These are phyloP conservation scores for Pangasius sanitwongsei DNA, from an alignment of 2,797 vertebrate species.

Conservation along the genomic window DNA sequence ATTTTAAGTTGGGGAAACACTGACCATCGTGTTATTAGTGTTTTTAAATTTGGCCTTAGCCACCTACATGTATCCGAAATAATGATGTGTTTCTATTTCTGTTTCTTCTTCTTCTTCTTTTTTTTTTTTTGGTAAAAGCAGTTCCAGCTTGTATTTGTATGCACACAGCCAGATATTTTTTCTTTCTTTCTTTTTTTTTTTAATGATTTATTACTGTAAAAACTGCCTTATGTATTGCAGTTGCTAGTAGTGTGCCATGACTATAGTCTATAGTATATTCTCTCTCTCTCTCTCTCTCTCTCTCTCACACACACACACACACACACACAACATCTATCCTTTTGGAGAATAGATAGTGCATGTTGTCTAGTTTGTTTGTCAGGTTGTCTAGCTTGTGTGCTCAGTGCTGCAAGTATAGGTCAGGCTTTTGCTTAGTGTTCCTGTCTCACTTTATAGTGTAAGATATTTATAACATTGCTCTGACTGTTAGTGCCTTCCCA, in stretches of 20 bases:
- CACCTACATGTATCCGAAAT: constrained; percentile 35
- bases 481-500: constrained; percentile 25
- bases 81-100: constrained; percentile 30
- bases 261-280: neutral
- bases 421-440: neutral
- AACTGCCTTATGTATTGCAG: neutral
- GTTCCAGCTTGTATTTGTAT: constrained; percentile 17
- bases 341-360: neutral
- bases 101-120: neutral
- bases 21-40: constrained; percentile 24
- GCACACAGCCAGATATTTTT: neutral
- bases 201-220: neutral
- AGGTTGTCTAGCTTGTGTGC: neutral
- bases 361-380: too few relatives aligned
- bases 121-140: neutral
- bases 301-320: too few relatives aligned
- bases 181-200: neutral
- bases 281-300: neutral
- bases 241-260: constrained; percentile 24
- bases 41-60: constrained; percentile 31
- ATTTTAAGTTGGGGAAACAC: constrained; percentile 21
- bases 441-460: constrained; percentile 16
- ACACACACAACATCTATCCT: too few relatives aligned
- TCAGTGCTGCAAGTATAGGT: neutral
- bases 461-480: constrained; percentile 35